Evolutionary conservation across 2,888 invertebrate species (phyloP), one percentile per base, ranked within the genome.

Genomic region (Holacanthella duospinosa): DNA sequence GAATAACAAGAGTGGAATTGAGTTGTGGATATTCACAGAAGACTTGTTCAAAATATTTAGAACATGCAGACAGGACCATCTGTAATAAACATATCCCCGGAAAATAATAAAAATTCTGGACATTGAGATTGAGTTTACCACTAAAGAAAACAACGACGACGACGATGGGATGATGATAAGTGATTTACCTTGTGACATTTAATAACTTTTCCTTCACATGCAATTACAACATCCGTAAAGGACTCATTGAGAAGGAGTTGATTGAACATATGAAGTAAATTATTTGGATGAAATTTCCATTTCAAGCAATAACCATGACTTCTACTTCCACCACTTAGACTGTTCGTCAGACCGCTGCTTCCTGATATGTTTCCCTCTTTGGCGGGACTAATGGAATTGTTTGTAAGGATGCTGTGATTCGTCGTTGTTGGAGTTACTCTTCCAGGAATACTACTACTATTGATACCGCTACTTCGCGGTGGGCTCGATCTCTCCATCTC

Each of bases 1-100:
- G 86, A 72, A 89, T 88, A 70, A 89, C 84, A 73, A 89, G 87
- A 59, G 75, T 75, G 59, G 88, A 88, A 78, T 88, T 87, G 73
- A 86, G 86, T 76, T 87, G 87, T 76, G 85, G 85, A 77, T 86
- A 86, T 74, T 87, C 86, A 63, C 89, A 88, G 67, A 93, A 84
- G 73, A 93, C 84, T 44, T 88, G 84, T 76, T 92, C 92, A 75
- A 93, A 90, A 75, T 93, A 89, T 71, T 92, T 90, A 75, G 92
- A 93, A 77, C 93, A 93, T 61, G 93, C 91, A 60, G 92, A 93
- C 62, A 93, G 79, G 62, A 93, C 93, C 76, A 91, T 88, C 80
- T 92, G 83, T 61, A 75, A n/a, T n/a, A 73, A 64, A 43, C 48
- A 48, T 48, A 36, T 6, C 16, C 36, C 6, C 6, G 36, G 36